These are phyloP conservation scores for Tursiops truncatus DNA, from an alignment of 2,113 vertebrate genomes.

Conservation along the genomic window DNA sequence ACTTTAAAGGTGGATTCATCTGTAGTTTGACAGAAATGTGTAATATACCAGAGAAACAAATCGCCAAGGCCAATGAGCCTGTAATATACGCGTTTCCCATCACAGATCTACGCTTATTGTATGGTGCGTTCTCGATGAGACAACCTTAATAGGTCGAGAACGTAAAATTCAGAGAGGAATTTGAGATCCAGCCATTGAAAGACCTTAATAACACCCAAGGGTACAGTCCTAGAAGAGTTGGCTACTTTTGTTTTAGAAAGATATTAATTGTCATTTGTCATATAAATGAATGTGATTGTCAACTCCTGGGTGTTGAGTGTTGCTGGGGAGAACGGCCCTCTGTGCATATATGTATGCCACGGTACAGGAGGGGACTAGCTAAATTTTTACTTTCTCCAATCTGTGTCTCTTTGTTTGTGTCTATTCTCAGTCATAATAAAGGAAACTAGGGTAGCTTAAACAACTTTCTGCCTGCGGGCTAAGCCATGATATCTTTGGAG, in stretches of 20 bases:
- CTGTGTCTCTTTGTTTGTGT: neutral
- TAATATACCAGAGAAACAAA: neutral
- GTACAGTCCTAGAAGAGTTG: neutral
- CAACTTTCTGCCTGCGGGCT: neutral
- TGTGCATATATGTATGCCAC: neutral
- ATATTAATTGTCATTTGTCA: neutral
- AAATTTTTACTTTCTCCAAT: neutral
- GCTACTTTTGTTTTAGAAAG: neutral
- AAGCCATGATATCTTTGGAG: neutral
- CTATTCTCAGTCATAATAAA: neutral
- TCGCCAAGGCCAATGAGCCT: neutral
- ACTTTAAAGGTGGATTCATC: neutral
- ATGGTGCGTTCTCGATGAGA: neutral
- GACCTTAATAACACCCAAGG: neutral
- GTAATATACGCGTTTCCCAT: neutral
- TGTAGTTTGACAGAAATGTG: neutral
- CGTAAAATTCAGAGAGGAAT: neutral
- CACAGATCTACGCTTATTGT: neutral
- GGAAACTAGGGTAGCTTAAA: neutral
- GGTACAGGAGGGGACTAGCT: neutral
- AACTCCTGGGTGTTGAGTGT: neutral
- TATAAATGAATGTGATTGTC: neutral
- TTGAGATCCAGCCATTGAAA: neutral
- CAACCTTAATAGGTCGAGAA: neutral
- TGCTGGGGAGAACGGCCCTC: neutral